Evolutionary conservation across 1,140 invertebrate genomes (phyloP).

Genomic region (Cotesia chilonis): DNA sequence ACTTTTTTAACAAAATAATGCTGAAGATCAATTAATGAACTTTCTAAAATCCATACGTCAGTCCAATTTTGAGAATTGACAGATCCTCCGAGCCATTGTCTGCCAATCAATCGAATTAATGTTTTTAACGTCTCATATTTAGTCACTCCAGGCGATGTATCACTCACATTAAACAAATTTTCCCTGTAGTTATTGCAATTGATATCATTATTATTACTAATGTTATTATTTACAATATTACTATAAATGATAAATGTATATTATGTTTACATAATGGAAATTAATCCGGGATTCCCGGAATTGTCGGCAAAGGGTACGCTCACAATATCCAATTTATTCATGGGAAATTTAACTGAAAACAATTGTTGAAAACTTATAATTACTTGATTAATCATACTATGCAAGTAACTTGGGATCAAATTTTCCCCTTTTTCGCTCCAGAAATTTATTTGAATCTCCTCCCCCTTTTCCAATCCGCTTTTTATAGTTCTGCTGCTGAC

Average conservation of each 20-base stretch:
- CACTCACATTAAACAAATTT: constrained; percentile 46
- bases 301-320: constrained; percentile 70
- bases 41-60: constrained; percentile 57
- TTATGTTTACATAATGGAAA: constrained; percentile 60
- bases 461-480: too few relatives aligned
- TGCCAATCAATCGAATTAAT: constrained; percentile 47
- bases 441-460: constrained; percentile 60
- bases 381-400: constrained; percentile 66
- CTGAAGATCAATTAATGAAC: constrained; percentile 58
- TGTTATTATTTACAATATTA: neutral
- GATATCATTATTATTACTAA: too few relatives aligned
- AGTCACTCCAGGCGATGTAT: constrained; percentile 45
- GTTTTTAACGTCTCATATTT: constrained; percentile 45
- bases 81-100: constrained; percentile 66
- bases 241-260: neutral
- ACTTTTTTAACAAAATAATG: constrained; percentile 49
- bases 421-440: constrained; percentile 68
- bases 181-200: constrained; percentile 42
- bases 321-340: constrained; percentile 72
- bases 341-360: constrained; percentile 69
- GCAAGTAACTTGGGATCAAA: constrained; percentile 62
- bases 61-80: constrained; percentile 60
- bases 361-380: constrained; percentile 68
- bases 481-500: constrained; percentile 23
- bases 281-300: constrained; percentile 63